Evolutionary conservation across 2,113 vertebrate species (phyloP).

Genomic region (Protobothrops flavoviridis): DNA sequence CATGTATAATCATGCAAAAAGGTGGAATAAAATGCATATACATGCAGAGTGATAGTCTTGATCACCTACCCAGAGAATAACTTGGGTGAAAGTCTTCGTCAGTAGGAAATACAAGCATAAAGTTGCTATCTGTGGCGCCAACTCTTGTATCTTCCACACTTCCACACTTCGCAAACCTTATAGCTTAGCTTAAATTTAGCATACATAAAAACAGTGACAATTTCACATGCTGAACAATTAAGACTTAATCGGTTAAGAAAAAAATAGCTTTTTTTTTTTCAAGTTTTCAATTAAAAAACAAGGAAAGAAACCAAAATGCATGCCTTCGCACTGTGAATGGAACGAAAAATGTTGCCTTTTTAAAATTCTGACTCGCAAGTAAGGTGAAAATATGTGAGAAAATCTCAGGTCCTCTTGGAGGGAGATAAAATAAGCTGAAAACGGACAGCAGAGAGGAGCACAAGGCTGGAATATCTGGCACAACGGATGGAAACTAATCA

Average conservation of each 20-base stretch:
- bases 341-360: background rate
- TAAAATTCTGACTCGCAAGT: constrained; percentile 35
- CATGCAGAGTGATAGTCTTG: constrained; percentile 79
- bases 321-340: constrained; percentile 20
- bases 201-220: constrained; percentile 71
- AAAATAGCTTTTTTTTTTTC: constrained; percentile 35
- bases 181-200: constrained; percentile 77
- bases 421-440: background rate
- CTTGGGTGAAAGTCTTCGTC: constrained; percentile 84
- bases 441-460: background rate
- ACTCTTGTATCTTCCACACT: constrained; percentile 84
- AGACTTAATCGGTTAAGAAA: constrained; percentile 45
- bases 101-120: constrained; percentile 81
- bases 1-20: constrained; percentile 81
- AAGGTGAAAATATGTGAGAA: constrained; percentile 28
- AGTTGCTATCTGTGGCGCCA: constrained; percentile 81
- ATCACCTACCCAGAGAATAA: constrained; percentile 84
- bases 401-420: background rate
- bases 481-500: too few relatives aligned
- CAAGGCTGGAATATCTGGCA: background rate
- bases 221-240: constrained; percentile 59
- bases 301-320: constrained; percentile 17
- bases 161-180: constrained; percentile 77
- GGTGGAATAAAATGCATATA: constrained; percentile 71
- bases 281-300: constrained; percentile 29